phyloP scores from a whole-genome alignment of 2,113 vertebrate species.

The Accipiter virgatus region DNA sequence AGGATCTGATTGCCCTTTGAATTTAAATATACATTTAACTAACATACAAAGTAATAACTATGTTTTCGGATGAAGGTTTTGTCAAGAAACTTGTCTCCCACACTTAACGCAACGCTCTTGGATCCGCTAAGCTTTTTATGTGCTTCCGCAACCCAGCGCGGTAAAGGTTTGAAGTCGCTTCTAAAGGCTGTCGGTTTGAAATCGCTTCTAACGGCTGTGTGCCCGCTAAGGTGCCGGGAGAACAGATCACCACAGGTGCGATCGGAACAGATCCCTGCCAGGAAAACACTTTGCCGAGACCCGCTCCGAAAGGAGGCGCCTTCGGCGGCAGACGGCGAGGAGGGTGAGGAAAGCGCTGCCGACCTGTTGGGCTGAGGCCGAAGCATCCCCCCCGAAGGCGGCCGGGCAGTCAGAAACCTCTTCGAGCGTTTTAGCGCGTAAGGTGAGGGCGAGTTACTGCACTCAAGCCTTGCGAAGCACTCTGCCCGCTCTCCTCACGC shows the following conservation, averaged over 20 bases:
- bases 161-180: not conserved
- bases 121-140: fast-evolving
- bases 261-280: not conserved
- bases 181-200: not conserved
- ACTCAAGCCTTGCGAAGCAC: not conserved
- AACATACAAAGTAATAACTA: not conserved
- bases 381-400: not conserved
- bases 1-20: not conserved
- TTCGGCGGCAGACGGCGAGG: not conserved
- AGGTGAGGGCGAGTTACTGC: too few species aligned
- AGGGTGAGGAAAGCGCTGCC: not conserved
- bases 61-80: not conserved
- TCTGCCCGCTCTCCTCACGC: not conserved
- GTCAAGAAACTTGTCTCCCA: not conserved
- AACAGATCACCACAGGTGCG: too few species aligned
- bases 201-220: not conserved
- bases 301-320: fast-evolving
- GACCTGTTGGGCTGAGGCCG: not conserved
- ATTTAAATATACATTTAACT: not conserved
- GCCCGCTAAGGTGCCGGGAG: not conserved
- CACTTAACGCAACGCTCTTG: not conserved
- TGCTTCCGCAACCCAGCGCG: fast-evolving
- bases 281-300: not conserved
- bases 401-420: not conserved
- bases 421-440: not conserved